Percentiles rank a stretch among this genome's conserved stretches.
Conservation (phyloP, 1,140 invertebrate genomes). For the Armadillidium nasatum region DNA sequence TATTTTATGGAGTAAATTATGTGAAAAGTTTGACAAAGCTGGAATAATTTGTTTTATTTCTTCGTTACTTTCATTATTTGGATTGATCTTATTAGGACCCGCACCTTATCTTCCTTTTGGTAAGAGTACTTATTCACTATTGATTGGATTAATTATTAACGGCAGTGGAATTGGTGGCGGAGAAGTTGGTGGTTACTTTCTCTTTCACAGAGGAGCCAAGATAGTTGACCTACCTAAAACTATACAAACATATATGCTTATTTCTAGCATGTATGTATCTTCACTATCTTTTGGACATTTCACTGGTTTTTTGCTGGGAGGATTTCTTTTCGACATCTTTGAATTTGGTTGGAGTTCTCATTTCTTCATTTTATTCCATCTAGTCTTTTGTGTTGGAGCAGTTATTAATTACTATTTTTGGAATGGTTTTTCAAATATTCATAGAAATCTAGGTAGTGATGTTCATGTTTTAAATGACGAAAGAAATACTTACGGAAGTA, state of each 20-base stretch:
- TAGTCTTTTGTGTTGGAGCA: too few relatives aligned
- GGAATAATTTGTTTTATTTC: constrained; percentile 65
- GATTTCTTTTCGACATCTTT: constrained; percentile 66
- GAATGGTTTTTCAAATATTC: too few relatives aligned
- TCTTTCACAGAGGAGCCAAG: constrained; percentile 68
- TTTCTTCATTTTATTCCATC: too few relatives aligned
- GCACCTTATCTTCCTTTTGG: constrained; percentile 36
- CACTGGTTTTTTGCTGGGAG: constrained; percentile 71
- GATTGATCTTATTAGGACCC: constrained; percentile 68
- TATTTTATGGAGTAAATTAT: constrained; percentile 72
- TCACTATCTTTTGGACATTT: constrained; percentile 79
- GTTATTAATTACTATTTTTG: too few relatives aligned
- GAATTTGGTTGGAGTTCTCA: constrained; percentile 60
- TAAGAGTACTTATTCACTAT: constrained; percentile 48
- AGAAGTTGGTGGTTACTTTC: constrained; percentile 72
- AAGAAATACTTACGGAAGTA: too few relatives aligned
- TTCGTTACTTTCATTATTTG: constrained; percentile 60
- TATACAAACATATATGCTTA: constrained; percentile 73
- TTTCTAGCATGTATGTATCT: constrained; percentile 79
- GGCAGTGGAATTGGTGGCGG: constrained; percentile 74
- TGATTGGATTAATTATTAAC: constrained; percentile 67
- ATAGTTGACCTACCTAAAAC: constrained; percentile 69
- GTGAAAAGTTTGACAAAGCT: constrained; percentile 62
- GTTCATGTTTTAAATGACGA: too few relatives aligned
- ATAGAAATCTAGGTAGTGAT: too few relatives aligned